phyloP scores from a whole-genome alignment of 2,797 vertebrate species.

The Rousettus madagascariensis region DNA sequence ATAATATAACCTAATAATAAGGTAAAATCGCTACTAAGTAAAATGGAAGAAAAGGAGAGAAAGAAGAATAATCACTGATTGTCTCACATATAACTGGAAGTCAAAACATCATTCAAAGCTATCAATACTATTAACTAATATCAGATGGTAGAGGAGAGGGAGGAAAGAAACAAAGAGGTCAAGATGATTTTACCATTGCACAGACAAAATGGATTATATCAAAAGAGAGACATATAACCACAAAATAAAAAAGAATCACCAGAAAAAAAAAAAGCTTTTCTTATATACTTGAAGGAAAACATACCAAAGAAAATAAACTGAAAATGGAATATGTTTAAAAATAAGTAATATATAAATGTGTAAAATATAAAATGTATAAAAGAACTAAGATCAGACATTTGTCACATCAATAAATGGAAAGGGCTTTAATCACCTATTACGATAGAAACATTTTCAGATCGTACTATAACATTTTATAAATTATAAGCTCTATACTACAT shows the following conservation, averaged over 20 bases:
- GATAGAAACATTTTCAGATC: not conserved
- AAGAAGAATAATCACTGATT: not conserved
- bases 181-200: not conserved
- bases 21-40: not conserved
- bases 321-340: not conserved
- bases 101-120: not conserved
- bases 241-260: not conserved
- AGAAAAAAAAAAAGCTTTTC: not conserved
- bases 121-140: not conserved
- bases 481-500: not conserved
- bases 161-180: not conserved
- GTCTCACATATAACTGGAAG: not conserved
- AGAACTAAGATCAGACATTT: not conserved
- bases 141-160: not conserved
- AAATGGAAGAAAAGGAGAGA: not conserved
- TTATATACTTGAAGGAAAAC: not conserved
- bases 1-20: not conserved
- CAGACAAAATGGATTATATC: not conserved
- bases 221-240: not conserved
- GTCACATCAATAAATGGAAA: not conserved
- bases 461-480: not conserved
- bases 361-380: not conserved
- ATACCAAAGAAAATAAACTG: not conserved
- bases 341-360: not conserved
- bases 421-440: not conserved